Evolutionary conservation across 2,113 vertebrate genomes (phyloP), one percentile per base, ranked within the genome.

Genomic region (Pomatostomus ruficeps): DNA sequence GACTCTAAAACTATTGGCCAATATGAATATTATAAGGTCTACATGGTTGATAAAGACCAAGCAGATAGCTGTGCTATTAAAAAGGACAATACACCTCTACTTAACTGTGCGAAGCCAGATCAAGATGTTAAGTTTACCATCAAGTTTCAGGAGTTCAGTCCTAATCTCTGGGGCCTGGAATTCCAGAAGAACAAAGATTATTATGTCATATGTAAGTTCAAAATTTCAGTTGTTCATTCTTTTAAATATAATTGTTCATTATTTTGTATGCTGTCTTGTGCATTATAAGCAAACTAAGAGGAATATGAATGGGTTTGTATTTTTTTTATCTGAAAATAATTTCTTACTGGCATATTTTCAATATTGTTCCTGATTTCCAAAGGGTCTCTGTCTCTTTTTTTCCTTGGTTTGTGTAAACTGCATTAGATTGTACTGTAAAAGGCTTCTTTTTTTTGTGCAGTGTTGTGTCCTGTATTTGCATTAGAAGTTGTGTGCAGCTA

Each of bases 121-220:
- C 99, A 99, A 98, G 99, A 99, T 68, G 99, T 99, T 95, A 99
- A 99, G 96, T 99, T 99, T 98, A 99, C 99, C 74, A 99, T 99
- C 97, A 99, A 99, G 98, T 99, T 99, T 97, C 99, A 99, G 97
- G 99, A 99, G 97, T 99, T 99, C 98, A 99, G 99, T 97, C 99
- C 99, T 88, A 99, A 99, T 90, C 98, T 99, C 31, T 99, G 99
- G 99, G 99, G 99, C 54, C 97, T 99, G 96, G 99, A 99, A 98
- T 99, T 99, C 98, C 98, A 99, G 98, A 99, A 98, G 97, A 98
- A 99, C 91, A 99, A 97, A 96, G 99, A 99, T 97, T 99, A 99
- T 98, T 99, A 99, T 98, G 99, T 99, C 97, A 99, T 99, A 98
- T 99, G 99, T 99, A 98, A 99, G 99, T 99, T 98, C 76, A 91